Evolutionary conservation across 2,888 invertebrate genomes (phyloP).

Genomic region (Morpho achilles): DNA sequence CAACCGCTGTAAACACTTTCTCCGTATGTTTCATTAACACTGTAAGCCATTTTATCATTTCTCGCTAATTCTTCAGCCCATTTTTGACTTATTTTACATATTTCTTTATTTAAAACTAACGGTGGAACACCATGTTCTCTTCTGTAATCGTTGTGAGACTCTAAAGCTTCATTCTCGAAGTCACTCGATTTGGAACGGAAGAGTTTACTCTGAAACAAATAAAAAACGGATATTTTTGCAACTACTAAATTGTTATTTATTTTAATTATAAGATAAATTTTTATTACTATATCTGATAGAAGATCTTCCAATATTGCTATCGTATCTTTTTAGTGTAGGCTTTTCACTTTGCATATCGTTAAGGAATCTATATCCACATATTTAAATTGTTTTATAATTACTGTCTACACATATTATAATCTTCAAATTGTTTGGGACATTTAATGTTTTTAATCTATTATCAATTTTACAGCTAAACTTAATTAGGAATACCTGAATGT

Average conservation of each 20-base stretch:
- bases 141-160: conserved; percentile 65
- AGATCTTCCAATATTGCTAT: too few relatives aligned
- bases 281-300: too few relatives aligned
- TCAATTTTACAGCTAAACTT: conserved; percentile 1
- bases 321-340: too few relatives aligned
- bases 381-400: too few relatives aligned
- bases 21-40: conserved; percentile 81
- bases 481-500: background rate
- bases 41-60: conserved; percentile 82
- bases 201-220: conserved; percentile 61
- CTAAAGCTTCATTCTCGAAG: conserved; percentile 64
- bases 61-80: conserved; percentile 85
- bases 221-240: background rate
- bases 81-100: conserved; percentile 82
- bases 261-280: too few relatives aligned
- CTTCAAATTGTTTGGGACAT: background rate
- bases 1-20: conserved; percentile 87
- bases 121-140: conserved; percentile 66
- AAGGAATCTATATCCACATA: too few relatives aligned
- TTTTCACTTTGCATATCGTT: too few relatives aligned
- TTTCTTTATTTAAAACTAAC: conserved; percentile 80
- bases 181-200: conserved; percentile 59
- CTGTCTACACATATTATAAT: too few relatives aligned
- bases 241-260: too few relatives aligned
- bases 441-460: background rate